Base-by-base conservation (phyloP, 2,797 vertebrate genomes). In the Cossypha niveicapilla region DNA sequence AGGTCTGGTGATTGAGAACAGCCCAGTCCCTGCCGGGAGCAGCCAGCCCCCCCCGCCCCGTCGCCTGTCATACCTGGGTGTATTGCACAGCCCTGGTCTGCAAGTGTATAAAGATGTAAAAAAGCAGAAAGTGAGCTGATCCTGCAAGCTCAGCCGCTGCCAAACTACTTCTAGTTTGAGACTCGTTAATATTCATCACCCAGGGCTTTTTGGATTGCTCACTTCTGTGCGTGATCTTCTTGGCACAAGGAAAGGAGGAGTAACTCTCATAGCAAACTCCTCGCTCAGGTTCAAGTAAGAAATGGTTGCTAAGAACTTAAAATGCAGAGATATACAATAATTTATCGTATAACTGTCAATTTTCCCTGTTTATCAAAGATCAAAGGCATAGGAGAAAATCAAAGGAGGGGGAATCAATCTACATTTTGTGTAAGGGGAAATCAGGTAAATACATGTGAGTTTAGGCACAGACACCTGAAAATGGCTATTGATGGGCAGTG, bases 131-230 rank as follows among this genome's bases (percentile, higher is more conserved):
- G 30, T 0, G 41, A 92, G 42, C 28, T 17, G 57, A 67, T 76
- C n/a, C 78, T 24, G 35, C 75, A 14, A 73, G 80, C 56, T 88
- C 4, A 1, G 65, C 60, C 18, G 7, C 50, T 76, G 80, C 77
- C 60, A 86, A 86, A 63, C 32, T 61, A 19, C 41, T 81, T 84
- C 74, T 67, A 13, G 42, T 35, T 76, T 63, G 60, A 54, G 74
- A 3, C 51, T 96, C 45, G 67, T 94, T 93, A 93, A 94, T 90
- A 94, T 94, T 94, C 92, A 96, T 96, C 86, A 87, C 27, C 32
- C 63, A 63, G 86, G 60, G 80, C 74, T 94, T 82, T 82, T n/a
- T 10, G 62, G 88, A 92, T 45, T 92, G 92, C 92, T 96, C 94
- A 93, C 70, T 93, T 96, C 66, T 66, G 79, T 30, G 66, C 23